Evolutionary conservation across 2,113 vertebrate genomes (phyloP).

Genomic region (Pygoscelis adeliae): DNA sequence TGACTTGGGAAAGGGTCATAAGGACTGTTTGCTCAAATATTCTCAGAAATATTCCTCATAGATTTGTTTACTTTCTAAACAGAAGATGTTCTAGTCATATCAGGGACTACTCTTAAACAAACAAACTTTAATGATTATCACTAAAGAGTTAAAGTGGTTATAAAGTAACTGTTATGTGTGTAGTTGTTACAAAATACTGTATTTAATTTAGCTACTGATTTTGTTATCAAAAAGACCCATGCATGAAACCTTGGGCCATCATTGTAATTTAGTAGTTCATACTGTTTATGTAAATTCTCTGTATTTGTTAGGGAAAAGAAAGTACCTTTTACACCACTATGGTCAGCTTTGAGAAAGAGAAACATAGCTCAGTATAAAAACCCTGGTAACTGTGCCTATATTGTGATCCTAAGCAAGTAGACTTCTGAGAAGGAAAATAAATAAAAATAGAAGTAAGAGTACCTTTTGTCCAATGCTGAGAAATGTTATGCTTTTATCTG

Average conservation of each 20-base stretch:
- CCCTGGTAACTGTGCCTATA: neutral
- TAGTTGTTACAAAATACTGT: neutral
- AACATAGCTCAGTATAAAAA: neutral
- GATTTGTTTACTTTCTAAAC: neutral
- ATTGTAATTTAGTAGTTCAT: neutral
- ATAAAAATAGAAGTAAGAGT: neutral
- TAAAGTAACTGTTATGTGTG: neutral
- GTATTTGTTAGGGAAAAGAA: neutral
- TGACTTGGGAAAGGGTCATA: neutral
- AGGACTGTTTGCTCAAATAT: neutral
- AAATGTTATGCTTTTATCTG: neutral
- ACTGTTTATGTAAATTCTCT: neutral
- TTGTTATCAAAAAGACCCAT: neutral
- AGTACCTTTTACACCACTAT: neutral
- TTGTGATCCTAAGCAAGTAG: neutral
- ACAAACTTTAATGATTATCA: neutral
- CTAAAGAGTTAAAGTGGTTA: neutral
- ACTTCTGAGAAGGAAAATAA: neutral
- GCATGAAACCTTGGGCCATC: neutral
- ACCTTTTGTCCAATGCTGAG: neutral
- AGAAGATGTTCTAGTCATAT: neutral
- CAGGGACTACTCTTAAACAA: neutral
- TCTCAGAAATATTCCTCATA: neutral
- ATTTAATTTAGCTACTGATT: neutral
- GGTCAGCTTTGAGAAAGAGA: neutral